Evolutionary conservation across 2,113 vertebrate species (phyloP), one percentile per base, ranked within the genome.

Genomic region (Dascyllus trimaculatus): DNA sequence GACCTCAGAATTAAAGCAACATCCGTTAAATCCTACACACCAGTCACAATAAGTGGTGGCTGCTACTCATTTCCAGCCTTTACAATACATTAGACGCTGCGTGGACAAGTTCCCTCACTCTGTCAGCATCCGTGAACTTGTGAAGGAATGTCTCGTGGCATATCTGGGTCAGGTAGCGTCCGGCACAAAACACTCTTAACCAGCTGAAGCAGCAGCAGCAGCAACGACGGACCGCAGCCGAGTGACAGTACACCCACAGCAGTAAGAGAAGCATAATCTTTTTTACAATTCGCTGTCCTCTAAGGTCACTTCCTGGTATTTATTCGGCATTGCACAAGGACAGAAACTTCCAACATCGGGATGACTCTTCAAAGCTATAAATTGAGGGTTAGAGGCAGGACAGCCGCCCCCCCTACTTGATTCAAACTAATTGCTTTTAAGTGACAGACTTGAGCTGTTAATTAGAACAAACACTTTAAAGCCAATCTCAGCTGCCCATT

Each of bases 91-190:
- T 65, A 67, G 71, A 66, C 40, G 15, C 53, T 75, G 38, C 45
- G 52, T 54, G 70, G 69, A 85, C 61, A 77, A 69, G 69, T 51
- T 63, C 71, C 80, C 74, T 67, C 6, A 40, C 35, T 61, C 70
- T 18, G 57, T 86, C 85, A 69, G 65, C 60, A 25, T 87, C 46
- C 61, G 35, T 60, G 81, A 85, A 81, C 79, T 65, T 71, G 52
- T 67, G 71, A 88, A 63, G 52, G 63, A 86, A 91, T 88, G 71
- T 75, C 57, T 85, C 17, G 17, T 84, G 88, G 70, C 89, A 89
- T 85, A 89, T 89, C 81, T 84, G 57, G 88, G 90, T 90, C 87
- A 86, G 64, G 49, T 26, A 67, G 21, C 29, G 49, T 52, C 62
- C 59, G 24, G 59, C 53, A 59, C 62, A 82, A 71, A 71, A 68